These are phyloP conservation scores for Microctenopoma lineatum DNA, from an alignment of 2,797 vertebrate species.

Conservation along the genomic window DNA sequence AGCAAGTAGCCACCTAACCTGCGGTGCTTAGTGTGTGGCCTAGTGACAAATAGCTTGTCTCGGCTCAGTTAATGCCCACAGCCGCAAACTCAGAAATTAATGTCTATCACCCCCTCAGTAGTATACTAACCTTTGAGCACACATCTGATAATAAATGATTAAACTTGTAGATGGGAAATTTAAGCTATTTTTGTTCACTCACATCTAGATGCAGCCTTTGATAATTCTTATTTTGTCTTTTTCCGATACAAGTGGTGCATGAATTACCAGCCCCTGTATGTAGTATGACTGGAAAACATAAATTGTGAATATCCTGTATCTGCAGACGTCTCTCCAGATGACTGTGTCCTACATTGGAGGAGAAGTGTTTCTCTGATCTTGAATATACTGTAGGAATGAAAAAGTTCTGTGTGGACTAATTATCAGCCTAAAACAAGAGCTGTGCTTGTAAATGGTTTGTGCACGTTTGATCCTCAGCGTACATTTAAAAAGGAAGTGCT, in stretches of 20 bases:
- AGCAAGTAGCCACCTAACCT: slow-evolving; percentile 75
- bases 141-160: slow-evolving; percentile 83
- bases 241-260: slow-evolving; percentile 39
- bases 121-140: slow-evolving; percentile 84
- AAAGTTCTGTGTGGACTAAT: slow-evolving; percentile 55
- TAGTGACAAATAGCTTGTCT: slow-evolving; percentile 81
- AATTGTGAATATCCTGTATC: slow-evolving; percentile 29
- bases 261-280: slow-evolving; percentile 40
- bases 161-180: slow-evolving; percentile 65
- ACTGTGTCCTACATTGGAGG: slow-evolving; percentile 44
- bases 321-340: slow-evolving; percentile 46
- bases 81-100: slow-evolving; percentile 77
- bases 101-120: slow-evolving; percentile 76
- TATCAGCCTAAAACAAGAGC: slow-evolving; percentile 58
- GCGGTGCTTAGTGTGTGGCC: slow-evolving; percentile 77
- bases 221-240: slow-evolving; percentile 18
- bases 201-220: slow-evolving; percentile 53
- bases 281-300: slow-evolving; percentile 40
- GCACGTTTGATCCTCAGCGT: slow-evolving; percentile 62
- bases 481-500: slow-evolving; percentile 66
- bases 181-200: slow-evolving; percentile 64
- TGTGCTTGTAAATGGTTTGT: slow-evolving; percentile 41
- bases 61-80: slow-evolving; percentile 71
- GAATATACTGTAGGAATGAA: slow-evolving; percentile 23
- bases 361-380: slow-evolving; percentile 46